Percentiles rank a stretch among this genome's conserved stretches.
Conservation (phyloP, 1,140 invertebrate genomes). For the Oscheius sp. region DNA sequence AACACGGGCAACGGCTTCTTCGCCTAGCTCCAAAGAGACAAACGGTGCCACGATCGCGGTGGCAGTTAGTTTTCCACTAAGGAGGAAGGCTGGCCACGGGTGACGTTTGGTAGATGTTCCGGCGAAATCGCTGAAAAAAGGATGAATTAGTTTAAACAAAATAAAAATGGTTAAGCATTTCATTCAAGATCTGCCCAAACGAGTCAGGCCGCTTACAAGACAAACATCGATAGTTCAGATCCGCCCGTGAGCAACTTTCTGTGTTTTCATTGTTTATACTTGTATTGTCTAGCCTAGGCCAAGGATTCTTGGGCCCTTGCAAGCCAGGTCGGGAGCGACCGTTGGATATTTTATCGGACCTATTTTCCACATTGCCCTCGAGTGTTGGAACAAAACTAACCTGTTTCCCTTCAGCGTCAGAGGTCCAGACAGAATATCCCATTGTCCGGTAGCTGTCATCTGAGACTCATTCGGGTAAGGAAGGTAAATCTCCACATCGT, state of each 20-base stretch:
- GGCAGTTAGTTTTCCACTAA: constrained; percentile 4
- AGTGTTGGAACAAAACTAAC: too few species aligned
- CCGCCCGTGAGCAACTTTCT: too few species aligned
- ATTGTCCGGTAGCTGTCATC: constrained; percentile 6
- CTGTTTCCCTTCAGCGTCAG: constrained; percentile 14
- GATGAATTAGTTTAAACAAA: neutral
- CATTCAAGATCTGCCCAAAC: too few species aligned
- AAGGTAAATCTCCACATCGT: constrained; percentile 5
- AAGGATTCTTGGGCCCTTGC: too few species aligned
- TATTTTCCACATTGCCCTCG: too few species aligned
- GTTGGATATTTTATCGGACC: too few species aligned
- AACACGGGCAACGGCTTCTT: constrained; percentile 1
- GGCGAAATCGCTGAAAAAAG: neutral
- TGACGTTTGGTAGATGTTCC: neutral
- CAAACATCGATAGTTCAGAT: too few species aligned
- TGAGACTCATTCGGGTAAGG: constrained; percentile 7
- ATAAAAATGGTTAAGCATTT: neutral
- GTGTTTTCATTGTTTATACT: too few species aligned
- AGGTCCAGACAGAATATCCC: constrained; percentile 14
- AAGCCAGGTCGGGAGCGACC: too few species aligned
- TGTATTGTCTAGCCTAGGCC: too few species aligned
- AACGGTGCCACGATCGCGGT: constrained; percentile 21
- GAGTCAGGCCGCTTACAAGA: too few species aligned
- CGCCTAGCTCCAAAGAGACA: neutral
- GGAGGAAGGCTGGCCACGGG: neutral